phyloP scores from a whole-genome alignment of 2,113 vertebrate genomes.

The Pyrgilauda ruficollis region DNA sequence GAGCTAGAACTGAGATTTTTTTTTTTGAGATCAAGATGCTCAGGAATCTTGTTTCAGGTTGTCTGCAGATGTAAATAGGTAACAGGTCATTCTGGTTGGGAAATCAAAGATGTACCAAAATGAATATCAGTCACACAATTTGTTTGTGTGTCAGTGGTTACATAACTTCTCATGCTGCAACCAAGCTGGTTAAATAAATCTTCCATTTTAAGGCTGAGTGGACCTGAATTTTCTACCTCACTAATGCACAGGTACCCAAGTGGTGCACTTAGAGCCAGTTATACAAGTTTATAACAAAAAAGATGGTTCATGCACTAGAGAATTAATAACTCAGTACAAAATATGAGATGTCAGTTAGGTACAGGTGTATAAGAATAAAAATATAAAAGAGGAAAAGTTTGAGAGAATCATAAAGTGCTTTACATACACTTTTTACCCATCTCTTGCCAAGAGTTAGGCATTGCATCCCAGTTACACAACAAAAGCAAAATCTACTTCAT shows the following conservation, averaged over 20 bases:
- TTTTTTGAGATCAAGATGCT: neutral
- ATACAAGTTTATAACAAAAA: neutral
- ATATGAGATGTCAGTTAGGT: neutral
- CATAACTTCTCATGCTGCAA: neutral
- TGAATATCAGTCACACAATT: neutral
- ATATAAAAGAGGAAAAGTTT: neutral
- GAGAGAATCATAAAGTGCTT: neutral
- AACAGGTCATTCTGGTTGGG: neutral
- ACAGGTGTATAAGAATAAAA: neutral
- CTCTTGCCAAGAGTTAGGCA: neutral
- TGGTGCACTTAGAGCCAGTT: neutral
- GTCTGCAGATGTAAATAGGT: neutral
- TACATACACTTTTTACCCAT: neutral
- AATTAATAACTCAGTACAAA: neutral
- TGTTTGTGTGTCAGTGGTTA: conserved; percentile 7
- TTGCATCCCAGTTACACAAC: neutral
- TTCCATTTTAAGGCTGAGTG: conserved; percentile 9
- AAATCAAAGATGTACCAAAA: neutral
- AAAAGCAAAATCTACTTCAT: neutral
- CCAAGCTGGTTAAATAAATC: neutral
- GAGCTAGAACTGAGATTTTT: neutral
- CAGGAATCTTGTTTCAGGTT: neutral
- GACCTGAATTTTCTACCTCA: conserved; percentile 4
- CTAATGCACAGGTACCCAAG: neutral
- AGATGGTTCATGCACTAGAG: neutral